Base-by-base conservation (phyloP, 2,888 invertebrate species). In the Agriopis leucophaearia region DNA sequence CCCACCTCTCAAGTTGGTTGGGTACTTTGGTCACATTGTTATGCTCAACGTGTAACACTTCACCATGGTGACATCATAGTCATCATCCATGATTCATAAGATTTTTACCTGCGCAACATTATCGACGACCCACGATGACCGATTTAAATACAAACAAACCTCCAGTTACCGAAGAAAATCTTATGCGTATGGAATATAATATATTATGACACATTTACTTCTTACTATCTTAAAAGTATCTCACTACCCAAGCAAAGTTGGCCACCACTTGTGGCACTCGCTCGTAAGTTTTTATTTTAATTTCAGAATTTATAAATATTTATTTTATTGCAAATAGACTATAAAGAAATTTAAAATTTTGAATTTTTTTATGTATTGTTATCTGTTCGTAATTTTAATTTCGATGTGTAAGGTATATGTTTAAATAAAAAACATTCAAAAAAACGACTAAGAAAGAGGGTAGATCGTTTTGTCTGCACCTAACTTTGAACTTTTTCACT, bases 41-140 rank as follows among this genome's bases (percentile, higher is more conserved):
- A 63, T 74, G 74, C 80, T 72, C 67, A 73, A 54, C 74, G 71
- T 72, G 74, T 76, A 74, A 69, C 73, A 75, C 72, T 78, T 76
- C 69, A 75, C 69, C 73, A 69, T 74, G 79, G 83, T 89, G 89
- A 89, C 82, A 71, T 75, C 75, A 74, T 70, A 57, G 16, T 63
- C 15, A 83, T 89, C 88, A 90, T 81, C 78, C 75, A 75, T 88
- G 87, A 88, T 81, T 89, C 88, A 88, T 81, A 71, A 80, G 72
- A 77, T 79, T 78, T 44, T 83, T 79, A 69, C 65, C 69, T 67
- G 69, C 66, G 68, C 58, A 71, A 73, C 27, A 47, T 42, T 59
- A 40, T 45, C 44, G 64, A 64, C 71, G 72, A 71, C 71, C 69
- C 71, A 56, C 64, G 59, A 48, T 72, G 74, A 69, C 74, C 70